phyloP scores from a whole-genome alignment of 2,888 invertebrate genomes.

The Amblyteles armatorius region DNA sequence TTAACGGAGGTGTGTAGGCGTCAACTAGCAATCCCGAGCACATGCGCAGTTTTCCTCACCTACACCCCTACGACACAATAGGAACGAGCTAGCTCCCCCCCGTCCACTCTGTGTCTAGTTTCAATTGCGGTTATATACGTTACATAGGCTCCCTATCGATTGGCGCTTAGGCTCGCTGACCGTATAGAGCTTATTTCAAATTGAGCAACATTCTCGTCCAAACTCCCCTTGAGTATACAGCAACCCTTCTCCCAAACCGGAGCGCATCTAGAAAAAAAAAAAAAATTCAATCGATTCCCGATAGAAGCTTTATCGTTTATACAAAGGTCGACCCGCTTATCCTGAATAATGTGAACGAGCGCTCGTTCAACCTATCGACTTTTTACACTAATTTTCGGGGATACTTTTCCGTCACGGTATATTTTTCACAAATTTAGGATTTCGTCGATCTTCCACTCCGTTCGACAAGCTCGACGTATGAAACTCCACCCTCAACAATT shows the following conservation, averaged over 20 bases:
- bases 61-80: conserved; percentile 2
- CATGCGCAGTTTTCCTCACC: conserved; percentile 49
- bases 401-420: conserved; percentile 12
- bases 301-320: conserved; percentile 59
- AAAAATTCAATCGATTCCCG: conserved; percentile 69
- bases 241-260: conserved; percentile 8
- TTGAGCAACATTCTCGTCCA: conserved; percentile 42
- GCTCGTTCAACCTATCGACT: conserved; percentile 58
- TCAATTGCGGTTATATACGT: conserved; percentile 42
- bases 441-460: conserved; percentile 4
- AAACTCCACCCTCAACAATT: neutral
- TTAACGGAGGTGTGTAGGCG: conserved; percentile 48
- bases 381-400: conserved; percentile 46
- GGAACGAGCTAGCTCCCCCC: neutral
- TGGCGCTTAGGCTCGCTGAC: conserved; percentile 23
- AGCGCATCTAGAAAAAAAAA: conserved; percentile 28
- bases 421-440: conserved; percentile 49
- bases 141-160: conserved; percentile 19
- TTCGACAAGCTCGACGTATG: too few relatives aligned
- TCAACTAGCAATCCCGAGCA: conserved; percentile 43
- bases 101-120: conserved; percentile 44
- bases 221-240: conserved; percentile 17
- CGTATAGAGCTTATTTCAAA: conserved; percentile 59
- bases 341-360: conserved; percentile 64
- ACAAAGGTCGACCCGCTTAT: conserved; percentile 46